These are phyloP conservation scores for Thunnus albacares DNA, from an alignment of 2,797 vertebrate species.

Conservation along the genomic window DNA sequence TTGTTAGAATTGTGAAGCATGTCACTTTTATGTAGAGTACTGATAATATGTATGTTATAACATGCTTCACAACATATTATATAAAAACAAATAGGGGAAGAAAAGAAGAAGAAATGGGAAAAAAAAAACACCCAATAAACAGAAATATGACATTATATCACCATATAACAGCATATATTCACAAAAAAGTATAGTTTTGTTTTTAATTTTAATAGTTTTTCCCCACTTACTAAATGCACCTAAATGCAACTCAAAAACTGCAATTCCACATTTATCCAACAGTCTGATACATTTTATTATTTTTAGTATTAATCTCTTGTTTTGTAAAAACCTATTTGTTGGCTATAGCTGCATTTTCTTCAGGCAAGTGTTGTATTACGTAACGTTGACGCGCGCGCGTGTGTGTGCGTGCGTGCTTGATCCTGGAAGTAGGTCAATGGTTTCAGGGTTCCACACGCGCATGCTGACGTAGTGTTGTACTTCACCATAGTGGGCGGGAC, in stretches of 20 bases:
- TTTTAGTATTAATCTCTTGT: too few species aligned
- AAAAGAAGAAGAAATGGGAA: too few species aligned
- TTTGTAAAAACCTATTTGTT: not conserved
- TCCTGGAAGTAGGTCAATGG: constrained; percentile 30
- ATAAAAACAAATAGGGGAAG: too few species aligned
- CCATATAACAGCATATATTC: too few species aligned
- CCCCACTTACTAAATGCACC: not conserved
- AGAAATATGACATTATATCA: too few species aligned
- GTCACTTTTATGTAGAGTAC: not conserved
- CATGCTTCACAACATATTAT: too few species aligned
- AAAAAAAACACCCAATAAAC: too few species aligned
- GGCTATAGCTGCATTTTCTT: not conserved
- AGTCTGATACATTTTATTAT: too few species aligned
- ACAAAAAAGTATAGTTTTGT: too few species aligned
- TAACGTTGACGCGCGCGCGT: not conserved
- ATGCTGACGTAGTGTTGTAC: not conserved
- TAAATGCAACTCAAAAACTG: not conserved
- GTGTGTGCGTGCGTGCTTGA: not conserved
- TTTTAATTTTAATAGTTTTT: too few species aligned
- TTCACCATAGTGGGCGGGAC: not conserved
- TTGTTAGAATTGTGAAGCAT: not conserved
- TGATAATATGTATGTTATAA: not conserved
- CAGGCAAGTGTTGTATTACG: not conserved
- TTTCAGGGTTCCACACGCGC: not conserved
- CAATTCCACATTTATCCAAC: not conserved